Evolutionary conservation across 2,888 invertebrate genomes (phyloP), one percentile per base, ranked within the genome.

Genomic region (Andrena chrysosceles): DNA sequence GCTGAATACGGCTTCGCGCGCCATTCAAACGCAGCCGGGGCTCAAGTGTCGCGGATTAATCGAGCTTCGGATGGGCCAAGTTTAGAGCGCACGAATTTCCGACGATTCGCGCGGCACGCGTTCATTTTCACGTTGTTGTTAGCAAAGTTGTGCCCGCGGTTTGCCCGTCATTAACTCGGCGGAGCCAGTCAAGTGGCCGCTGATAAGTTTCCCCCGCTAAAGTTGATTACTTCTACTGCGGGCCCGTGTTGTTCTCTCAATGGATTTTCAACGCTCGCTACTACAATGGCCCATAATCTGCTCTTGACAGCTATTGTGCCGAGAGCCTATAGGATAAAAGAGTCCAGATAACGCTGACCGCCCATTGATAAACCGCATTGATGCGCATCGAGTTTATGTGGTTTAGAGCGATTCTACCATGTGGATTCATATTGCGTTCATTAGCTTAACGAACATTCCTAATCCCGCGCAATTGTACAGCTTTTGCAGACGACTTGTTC

Each of bases 121-220:
- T 81, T 79, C 80, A 68, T 81, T 81, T 79, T 49, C 71, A 13
- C 75, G 52, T 76, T 76, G 71, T 56, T 62, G 85, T 82, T 86
- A 75, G 79, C 76, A 73, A 85, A 81, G 71, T 83, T 75, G 64
- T 59, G 35, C 20, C 72, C 42, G 63, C 60, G 73, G 70, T 56
- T 71, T 62, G 77, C 59, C 67, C 68, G 66, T 71, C 85, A 85
- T 87, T 87, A 85, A 85, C 74, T 75, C 77, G 78, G 59, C 71
- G 59, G 60, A 66, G 72, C 77, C 77, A 62, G 81, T 82, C 66
- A 75, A 85, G 88, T 73, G 84, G 59, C 76, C 10, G 77, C 78
- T 84, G 80, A 87, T 87, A 87, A 87, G 88, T 87, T 88, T 78
- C 70, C 72, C 72, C 72, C 31, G 48, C 59, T 85, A 74, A 87